These are phyloP conservation scores for Zygaena filipendulae DNA, from an alignment of 2,888 invertebrate genomes.

Conservation along the genomic window DNA sequence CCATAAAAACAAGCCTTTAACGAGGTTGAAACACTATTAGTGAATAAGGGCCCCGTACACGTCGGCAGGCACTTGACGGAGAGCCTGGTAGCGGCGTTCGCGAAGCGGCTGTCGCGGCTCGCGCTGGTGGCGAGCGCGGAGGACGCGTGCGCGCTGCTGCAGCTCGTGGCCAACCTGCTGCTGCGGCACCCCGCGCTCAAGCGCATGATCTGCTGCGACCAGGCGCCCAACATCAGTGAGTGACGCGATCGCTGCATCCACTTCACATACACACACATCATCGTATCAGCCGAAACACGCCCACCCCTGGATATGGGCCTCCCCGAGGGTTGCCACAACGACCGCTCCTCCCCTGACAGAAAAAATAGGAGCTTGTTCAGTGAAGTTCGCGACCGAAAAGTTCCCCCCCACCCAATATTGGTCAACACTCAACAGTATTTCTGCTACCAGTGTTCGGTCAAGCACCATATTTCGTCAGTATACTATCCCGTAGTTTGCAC, in stretches of 20 bases:
- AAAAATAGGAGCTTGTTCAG: not conserved
- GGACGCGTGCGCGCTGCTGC: conserved; percentile 79
- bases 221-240: conserved; percentile 47
- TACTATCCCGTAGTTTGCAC: too few species aligned
- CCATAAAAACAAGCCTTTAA: too few species aligned
- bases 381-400: too few species aligned
- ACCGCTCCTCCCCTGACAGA: not conserved
- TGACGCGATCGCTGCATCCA: too few species aligned
- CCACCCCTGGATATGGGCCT: too few species aligned
- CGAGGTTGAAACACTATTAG: too few species aligned
- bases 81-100: conserved; percentile 91
- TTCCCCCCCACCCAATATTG: too few species aligned
- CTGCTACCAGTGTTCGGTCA: too few species aligned
- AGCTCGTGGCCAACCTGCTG: conserved; percentile 87
- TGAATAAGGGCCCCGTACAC: too few species aligned
- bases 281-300: not conserved
- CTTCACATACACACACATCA: not conserved
- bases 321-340: too few species aligned
- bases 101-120: conserved; percentile 87
- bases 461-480: too few species aligned
- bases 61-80: conserved; percentile 90
- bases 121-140: conserved; percentile 85
- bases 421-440: too few species aligned
- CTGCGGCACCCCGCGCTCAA: conserved; percentile 87
- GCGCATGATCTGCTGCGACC: conserved; percentile 55